Evolutionary conservation across 2,888 invertebrate genomes (phyloP).

Genomic region (Euplexia lucipara): DNA sequence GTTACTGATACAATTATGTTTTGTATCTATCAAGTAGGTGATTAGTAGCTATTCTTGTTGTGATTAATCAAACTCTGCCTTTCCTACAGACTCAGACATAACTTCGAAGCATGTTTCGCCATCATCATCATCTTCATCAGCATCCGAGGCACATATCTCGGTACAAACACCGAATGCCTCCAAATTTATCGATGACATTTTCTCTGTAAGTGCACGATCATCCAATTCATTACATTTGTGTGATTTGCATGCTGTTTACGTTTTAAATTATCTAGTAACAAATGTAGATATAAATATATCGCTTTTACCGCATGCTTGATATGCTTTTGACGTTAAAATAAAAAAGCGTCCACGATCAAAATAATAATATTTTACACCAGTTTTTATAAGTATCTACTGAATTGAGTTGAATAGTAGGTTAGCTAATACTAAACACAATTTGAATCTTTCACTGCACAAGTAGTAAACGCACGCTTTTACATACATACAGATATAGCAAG

Average conservation of each 20-base stretch:
- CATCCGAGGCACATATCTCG: conserved; percentile 81
- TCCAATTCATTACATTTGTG: conserved; percentile 18
- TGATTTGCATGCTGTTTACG: conserved; percentile 13
- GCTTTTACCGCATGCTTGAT: neutral
- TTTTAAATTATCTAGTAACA: neutral
- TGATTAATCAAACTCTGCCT: conserved; percentile 28
- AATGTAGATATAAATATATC: neutral
- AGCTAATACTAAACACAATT: too few relatives aligned
- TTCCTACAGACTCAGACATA: conserved; percentile 77
- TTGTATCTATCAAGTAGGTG: neutral
- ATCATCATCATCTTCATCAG: conserved; percentile 77
- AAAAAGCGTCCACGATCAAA: neutral
- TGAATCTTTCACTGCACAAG: neutral
- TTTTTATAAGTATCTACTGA: too few relatives aligned
- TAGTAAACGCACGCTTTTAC: neutral
- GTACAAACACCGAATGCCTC: conserved; percentile 85
- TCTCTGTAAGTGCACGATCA: conserved; percentile 85
- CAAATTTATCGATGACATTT: conserved; percentile 84
- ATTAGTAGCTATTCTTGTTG: neutral
- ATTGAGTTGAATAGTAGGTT: too few relatives aligned
- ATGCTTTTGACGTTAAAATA: neutral
- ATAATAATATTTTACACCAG: too few relatives aligned
- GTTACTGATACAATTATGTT: neutral
- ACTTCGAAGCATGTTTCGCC: conserved; percentile 81
- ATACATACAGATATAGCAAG: too few relatives aligned